phyloP scores from a whole-genome alignment of 2,797 vertebrate genomes.

The Neosalanx taihuensis region DNA sequence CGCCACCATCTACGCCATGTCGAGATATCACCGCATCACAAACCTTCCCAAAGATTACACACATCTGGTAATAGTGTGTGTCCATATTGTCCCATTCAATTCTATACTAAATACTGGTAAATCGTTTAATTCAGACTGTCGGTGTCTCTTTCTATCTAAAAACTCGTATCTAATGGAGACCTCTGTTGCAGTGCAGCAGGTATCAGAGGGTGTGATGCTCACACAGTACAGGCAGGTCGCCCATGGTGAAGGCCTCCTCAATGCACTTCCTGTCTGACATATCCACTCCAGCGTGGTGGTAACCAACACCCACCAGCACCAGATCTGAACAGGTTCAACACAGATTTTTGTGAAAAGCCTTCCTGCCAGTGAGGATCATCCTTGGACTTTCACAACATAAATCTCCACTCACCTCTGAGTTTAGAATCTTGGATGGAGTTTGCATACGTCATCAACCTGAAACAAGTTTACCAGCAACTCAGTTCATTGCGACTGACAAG shows the following conservation, averaged over 20 bases:
- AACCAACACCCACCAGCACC: constrained; percentile 84
- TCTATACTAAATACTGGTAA: neutral
- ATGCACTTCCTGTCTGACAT: constrained; percentile 88
- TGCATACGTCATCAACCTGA: constrained; percentile 84
- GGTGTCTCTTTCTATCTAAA: neutral
- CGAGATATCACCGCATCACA: neutral
- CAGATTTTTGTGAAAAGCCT: neutral
- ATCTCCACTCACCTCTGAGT: constrained; percentile 81
- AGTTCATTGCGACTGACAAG: constrained; percentile 10
- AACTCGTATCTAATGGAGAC: neutral
- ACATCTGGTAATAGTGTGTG: neutral
- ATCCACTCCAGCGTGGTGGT: constrained; percentile 94
- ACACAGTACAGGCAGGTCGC: constrained; percentile 96
- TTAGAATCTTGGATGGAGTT: constrained; percentile 86
- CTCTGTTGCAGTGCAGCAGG: neutral
- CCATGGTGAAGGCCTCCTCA: constrained; percentile 85
- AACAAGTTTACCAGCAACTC: constrained; percentile 8
- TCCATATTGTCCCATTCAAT: neutral
- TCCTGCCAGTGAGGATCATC: neutral
- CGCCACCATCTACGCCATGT: neutral
- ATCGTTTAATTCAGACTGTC: too few relatives aligned
- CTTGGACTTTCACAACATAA: neutral
- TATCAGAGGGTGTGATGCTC: constrained; percentile 59
- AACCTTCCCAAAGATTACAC: neutral
- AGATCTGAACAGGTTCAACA: constrained; percentile 68